phyloP scores from a whole-genome alignment of 2,797 vertebrate species.

The Alca torda region DNA sequence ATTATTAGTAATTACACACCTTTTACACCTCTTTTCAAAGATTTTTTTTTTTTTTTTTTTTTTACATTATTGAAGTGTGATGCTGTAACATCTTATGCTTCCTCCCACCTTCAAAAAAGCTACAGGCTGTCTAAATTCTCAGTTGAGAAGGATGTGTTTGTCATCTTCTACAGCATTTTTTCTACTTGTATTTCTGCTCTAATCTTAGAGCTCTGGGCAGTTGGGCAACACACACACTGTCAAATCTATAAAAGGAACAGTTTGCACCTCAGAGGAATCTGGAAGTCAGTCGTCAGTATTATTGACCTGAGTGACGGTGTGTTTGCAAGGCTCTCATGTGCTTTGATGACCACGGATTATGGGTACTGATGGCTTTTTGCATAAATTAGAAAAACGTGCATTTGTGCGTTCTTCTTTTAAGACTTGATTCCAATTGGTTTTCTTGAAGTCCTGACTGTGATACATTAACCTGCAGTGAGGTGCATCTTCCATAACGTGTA shows the following conservation, averaged over 20 bases:
- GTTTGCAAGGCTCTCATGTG: background rate
- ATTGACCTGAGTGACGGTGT: background rate
- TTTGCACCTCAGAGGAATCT: background rate
- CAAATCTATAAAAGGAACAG: background rate
- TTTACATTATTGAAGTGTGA: background rate
- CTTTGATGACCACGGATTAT: background rate
- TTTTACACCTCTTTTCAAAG: background rate
- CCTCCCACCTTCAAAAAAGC: background rate
- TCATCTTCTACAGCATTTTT: background rate
- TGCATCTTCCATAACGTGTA: background rate
- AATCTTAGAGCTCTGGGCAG: background rate
- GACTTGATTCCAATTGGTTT: background rate
- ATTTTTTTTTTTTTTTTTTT: background rate
- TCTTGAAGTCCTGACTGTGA: background rate
- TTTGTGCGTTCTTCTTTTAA: background rate
- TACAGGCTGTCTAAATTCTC: background rate
- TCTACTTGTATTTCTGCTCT: background rate
- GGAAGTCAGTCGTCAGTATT: background rate
- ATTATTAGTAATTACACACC: background rate
- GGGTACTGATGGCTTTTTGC: background rate
- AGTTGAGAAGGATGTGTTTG: background rate
- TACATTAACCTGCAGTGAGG: background rate
- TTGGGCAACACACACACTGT: background rate
- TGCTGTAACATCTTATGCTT: background rate
- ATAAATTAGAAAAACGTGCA: background rate